Evolutionary conservation across 2,888 invertebrate genomes (phyloP), one percentile per base, ranked within the genome.

Genomic region (Cryptophagus acutangulus): DNA sequence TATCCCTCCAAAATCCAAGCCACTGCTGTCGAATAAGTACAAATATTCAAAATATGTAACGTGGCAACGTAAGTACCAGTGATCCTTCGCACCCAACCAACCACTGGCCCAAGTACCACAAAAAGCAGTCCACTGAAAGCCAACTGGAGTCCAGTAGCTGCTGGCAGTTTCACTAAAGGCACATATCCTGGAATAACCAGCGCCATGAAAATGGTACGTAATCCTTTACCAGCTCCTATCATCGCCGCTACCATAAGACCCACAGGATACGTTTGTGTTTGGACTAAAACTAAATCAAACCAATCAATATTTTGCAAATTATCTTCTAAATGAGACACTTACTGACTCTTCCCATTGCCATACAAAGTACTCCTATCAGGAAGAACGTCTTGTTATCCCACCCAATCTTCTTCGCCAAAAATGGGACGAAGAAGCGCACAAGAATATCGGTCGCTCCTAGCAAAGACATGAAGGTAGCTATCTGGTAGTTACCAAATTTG

Each of bases 311-410:
- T 17, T 20, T n/a, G 17, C 17, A 30, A 15, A 17, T 14, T 36
- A 33, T 33, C 13, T 33, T 29, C 18, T 15, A 9, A 33, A 26
- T 29, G 8, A 15, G 13, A 31, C 38, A 61, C 67, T 73, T 70
- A 80, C 80, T 72, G 49, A 79, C 72, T 69, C 84, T 74, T 33
- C 82, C 83, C 43, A 74, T 54, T 5, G 82, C 81, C 74, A 84
- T 81, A 9, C 74, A 72, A 34, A 80, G 67, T 1, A 84, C 77
- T 34, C 84, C 84, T 38, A 83, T 73, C 12, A 84, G 69, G 55
- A 83, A 84, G 65, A 84, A 84, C 0, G 79, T 77, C 52, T 79
- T 76, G 57, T 82, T 84, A 40, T 80, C 78, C 82, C 81, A 84
- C 28, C 78, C 75, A 45, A 82, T 78, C 68, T 75, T 79, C 17